Conservation (phyloP, 2,888 invertebrate species). For the Nematopogon swammerdamellus region DNA sequence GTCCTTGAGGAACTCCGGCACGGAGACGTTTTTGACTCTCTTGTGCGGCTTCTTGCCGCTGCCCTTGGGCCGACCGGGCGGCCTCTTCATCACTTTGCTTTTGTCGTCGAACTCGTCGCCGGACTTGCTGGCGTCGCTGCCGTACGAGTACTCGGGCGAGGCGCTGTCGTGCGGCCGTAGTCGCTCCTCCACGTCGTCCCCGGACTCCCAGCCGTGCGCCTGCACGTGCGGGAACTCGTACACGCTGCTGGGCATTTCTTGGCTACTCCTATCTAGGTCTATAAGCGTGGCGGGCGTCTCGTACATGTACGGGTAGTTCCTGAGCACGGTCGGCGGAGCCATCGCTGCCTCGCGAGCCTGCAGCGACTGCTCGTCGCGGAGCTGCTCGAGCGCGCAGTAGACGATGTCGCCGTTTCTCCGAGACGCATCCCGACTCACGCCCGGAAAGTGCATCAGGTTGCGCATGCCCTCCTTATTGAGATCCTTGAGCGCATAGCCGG, state of each 20-base stretch:
- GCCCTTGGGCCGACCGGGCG: conserved; percentile 54
- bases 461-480: conserved; percentile 37
- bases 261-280: conserved; percentile 35
- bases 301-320: conserved; percentile 28
- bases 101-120: conserved; percentile 44
- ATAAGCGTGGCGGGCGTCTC: conserved; percentile 31
- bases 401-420: conserved; percentile 32
- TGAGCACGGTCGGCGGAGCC: conserved; percentile 16
- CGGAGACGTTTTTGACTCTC: conserved; percentile 46
- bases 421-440: conserved; percentile 25
- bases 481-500: conserved; percentile 30
- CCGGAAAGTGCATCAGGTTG: conserved; percentile 27
- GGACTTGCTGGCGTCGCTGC: conserved; percentile 42
- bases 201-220: conserved; percentile 31
- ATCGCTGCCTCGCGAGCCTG: background rate
- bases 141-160: conserved; percentile 37
- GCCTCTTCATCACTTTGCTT: conserved; percentile 42
- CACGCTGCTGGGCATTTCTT: background rate
- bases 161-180: conserved; percentile 32
- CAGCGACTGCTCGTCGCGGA: conserved; percentile 29
- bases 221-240: conserved; percentile 7
- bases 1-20: conserved; percentile 87
- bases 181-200: conserved; percentile 38
- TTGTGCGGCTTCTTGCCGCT: conserved; percentile 40
- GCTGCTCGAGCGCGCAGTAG: conserved; percentile 33